Percentiles rank a stretch among this genome's conserved stretches.
phyloP scores from a whole-genome alignment of 1,140 invertebrate genomes.

The Idris sp. region DNA sequence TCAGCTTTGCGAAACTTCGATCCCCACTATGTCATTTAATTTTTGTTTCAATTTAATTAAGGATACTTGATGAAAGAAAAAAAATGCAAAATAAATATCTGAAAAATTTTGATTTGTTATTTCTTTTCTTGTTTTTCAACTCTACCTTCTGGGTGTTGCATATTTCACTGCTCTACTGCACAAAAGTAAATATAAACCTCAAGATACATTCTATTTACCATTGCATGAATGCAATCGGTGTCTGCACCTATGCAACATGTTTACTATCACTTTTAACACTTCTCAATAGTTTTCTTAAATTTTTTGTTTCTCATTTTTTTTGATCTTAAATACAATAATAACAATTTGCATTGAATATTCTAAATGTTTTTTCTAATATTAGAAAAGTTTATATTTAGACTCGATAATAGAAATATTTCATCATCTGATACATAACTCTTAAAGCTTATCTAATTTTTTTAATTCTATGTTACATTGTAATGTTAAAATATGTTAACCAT shows the following conservation, averaged over 20 bases:
- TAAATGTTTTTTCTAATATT: too few species aligned
- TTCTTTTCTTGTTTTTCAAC: constrained; percentile 31
- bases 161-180: constrained; percentile 41
- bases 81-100: constrained; percentile 56
- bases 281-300: constrained; percentile 12
- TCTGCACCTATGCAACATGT: constrained; percentile 41
- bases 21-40: constrained; percentile 61
- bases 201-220: constrained; percentile 26
- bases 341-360: too few species aligned
- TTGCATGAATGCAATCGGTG: constrained; percentile 46
- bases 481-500: too few species aligned
- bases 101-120: constrained; percentile 56
- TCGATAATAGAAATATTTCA: too few species aligned
- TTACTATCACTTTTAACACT: constrained; percentile 51
- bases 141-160: constrained; percentile 36
- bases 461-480: too few species aligned
- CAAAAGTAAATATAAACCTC: constrained; percentile 33
- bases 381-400: too few species aligned
- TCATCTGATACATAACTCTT: too few species aligned
- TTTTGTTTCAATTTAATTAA: constrained; percentile 59
- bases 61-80: constrained; percentile 44
- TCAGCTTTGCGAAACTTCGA: constrained; percentile 60
- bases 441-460: too few species aligned
- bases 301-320: constrained; percentile 10
- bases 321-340: background rate